A percentile compares a stretch with the other conserved stretches of the same genome.
phyloP scores from a whole-genome alignment of 2,888 invertebrate genomes.

The Rhabditophanes sp. region DNA sequence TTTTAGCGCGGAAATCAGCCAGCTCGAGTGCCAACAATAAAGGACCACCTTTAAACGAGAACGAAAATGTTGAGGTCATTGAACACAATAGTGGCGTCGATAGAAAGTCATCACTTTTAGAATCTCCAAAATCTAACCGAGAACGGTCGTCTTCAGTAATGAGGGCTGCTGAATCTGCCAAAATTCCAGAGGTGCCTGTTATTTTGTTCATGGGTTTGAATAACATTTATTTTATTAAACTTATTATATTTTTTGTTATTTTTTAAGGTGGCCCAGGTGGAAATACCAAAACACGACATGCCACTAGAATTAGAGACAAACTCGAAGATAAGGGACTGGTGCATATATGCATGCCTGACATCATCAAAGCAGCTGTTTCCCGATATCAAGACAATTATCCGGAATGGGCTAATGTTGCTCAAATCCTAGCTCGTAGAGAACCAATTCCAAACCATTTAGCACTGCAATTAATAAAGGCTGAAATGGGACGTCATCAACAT shows the following conservation, averaged over 20 bases:
- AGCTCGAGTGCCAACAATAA: too few species aligned
- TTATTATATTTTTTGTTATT: slow-evolving; percentile 5
- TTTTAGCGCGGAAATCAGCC: too few species aligned
- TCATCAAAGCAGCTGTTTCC: slow-evolving; percentile 28
- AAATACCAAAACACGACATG: slow-evolving; percentile 39
- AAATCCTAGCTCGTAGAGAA: slow-evolving; percentile 25
- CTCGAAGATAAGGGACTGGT: slow-evolving; percentile 28
- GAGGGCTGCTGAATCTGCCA: slow-evolving; percentile 34
- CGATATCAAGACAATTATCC: slow-evolving; percentile 39
- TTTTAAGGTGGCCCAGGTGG: slow-evolving; percentile 42
- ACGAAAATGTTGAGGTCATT: too few species aligned
- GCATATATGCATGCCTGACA: slow-evolving; percentile 42
- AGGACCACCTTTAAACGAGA: too few species aligned
- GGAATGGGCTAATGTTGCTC: slow-evolving; percentile 42
- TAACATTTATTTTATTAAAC: slow-evolving; percentile 4
- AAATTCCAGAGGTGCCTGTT: slow-evolving; percentile 39
- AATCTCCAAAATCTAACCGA: too few species aligned
- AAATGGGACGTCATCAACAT: slow-evolving; percentile 35
- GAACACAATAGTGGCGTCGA: too few species aligned
- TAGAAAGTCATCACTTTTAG: too few species aligned
- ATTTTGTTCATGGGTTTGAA: slow-evolving; percentile 40
- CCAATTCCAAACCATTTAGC: slow-evolving; percentile 41
- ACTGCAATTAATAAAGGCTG: slow-evolving; percentile 38
- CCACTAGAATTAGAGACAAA: slow-evolving; percentile 24
- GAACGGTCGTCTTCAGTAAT: slow-evolving; percentile 30